Base-by-base conservation (phyloP, 35 echinoderm and acorn worm genomes). In the Heliocidaris tuberculata region DNA sequence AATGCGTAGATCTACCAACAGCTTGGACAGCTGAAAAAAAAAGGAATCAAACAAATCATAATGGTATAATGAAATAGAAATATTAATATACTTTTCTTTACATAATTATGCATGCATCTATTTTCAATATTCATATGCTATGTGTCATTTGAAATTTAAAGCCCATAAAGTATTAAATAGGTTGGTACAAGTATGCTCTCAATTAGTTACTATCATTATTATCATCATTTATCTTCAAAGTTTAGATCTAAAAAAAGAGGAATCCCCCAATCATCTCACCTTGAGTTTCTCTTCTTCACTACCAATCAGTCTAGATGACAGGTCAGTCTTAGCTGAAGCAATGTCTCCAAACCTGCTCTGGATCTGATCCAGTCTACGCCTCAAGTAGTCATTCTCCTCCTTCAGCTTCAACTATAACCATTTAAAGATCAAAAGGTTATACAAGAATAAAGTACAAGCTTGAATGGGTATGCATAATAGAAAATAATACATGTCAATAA, bases 211-310 rank as follows among this genome's bases (percentile, higher is more conserved):
- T 86, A 86, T 30, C 27, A 86, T 86, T 30, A 86, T 32, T 9
- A n/a, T 30, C 16, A 86, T 8, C 9, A 50, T 17, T 59, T 94
- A 71, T 52, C 60, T 70, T 16, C 29, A 59, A 71, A 24, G 85
- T 10, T 85, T 94, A 24, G 27, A 94, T 24, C 12, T 11, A 70
- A 5, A 30, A 30, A 31, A 11, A 24, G 9, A 94, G 85, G 35
- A 61, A 94, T 10, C 93, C 10, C 61, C 31, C 31, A 6, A 85
- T 70, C 5, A 27, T 32, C 94, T 95, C 29, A 97, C 97, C 92
- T 91, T 97, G 24, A 99, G 92, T 88, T 94, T 95, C 31, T 99
- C 98, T 94, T 99, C 98, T 59, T 99, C 98, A 92, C 93, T 97
- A 30, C 48, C 91, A 59, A 99, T 99, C 2, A 99, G 98, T 86